Evolutionary conservation across 2,113 vertebrate species (phyloP).

Genomic region (Elanus axillaris): DNA sequence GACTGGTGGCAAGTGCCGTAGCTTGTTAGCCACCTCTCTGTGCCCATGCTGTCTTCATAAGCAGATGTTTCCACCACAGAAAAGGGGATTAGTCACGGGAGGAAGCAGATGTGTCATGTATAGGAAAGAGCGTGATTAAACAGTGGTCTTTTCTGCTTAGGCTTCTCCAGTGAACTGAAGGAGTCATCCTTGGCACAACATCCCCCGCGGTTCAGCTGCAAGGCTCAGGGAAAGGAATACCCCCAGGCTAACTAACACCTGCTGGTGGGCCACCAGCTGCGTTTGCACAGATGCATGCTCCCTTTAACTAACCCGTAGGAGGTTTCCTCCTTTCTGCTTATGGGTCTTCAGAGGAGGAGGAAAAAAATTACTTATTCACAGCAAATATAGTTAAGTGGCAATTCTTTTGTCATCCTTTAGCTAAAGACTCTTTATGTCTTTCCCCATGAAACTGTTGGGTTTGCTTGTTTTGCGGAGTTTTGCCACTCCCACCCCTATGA

Average conservation of each 20-base stretch:
- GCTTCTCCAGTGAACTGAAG: background rate
- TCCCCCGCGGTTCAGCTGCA: background rate
- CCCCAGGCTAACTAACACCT: background rate
- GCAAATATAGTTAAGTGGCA: background rate
- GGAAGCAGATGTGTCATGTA: conserved; percentile 37
- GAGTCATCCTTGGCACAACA: background rate
- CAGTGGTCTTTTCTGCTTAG: conserved; percentile 15
- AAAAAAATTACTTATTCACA: background rate
- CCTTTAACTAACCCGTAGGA: background rate
- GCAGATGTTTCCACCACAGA: conserved; percentile 24
- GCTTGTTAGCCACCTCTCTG: background rate
- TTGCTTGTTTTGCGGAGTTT: background rate
- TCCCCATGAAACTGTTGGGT: background rate
- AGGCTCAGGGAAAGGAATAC: background rate
- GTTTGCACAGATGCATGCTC: background rate
- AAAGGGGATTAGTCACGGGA: conserved; percentile 50
- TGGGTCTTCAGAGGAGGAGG: background rate
- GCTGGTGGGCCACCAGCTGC: background rate
- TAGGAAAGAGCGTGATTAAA: conserved; percentile 5
- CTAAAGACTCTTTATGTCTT: background rate
- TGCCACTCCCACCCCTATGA: background rate
- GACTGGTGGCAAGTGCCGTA: background rate
- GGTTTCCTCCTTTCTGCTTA: background rate
- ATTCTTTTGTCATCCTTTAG: background rate
- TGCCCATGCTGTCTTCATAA: background rate